Conservation (phyloP, 1,140 invertebrate species). For the Ectropis grisescens region DNA sequence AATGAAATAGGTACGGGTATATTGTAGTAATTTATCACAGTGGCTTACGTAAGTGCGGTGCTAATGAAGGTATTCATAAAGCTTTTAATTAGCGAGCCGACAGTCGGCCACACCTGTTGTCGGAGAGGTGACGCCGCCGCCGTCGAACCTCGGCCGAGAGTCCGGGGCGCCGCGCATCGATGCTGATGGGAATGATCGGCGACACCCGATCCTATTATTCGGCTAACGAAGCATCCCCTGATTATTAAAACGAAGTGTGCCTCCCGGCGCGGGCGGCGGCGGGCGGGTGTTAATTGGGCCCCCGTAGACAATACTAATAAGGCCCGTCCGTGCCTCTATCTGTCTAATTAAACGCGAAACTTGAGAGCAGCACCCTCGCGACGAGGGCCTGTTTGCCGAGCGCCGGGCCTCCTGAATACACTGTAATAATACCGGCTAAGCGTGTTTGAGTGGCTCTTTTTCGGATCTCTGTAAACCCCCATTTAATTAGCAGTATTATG, state of each 20-base stretch:
- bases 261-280: slow-evolving; percentile 54
- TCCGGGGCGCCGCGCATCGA: too few species aligned
- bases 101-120: slow-evolving; percentile 8
- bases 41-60: too few species aligned
- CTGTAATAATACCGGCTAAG: slow-evolving; percentile 68
- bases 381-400: slow-evolving; percentile 58
- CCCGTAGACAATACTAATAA: slow-evolving; percentile 70
- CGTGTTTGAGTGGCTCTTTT: slow-evolving; percentile 67
- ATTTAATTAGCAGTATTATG: slow-evolving; percentile 68
- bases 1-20: too few species aligned
- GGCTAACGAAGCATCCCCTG: slow-evolving; percentile 63
- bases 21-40: too few species aligned
- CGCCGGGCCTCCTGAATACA: slow-evolving; percentile 51
- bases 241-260: slow-evolving; percentile 69
- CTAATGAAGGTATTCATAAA: too few species aligned
- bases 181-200: slow-evolving; percentile 2
- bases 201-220: slow-evolving; percentile 55
- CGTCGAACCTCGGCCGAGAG: not conserved
- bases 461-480: slow-evolving; percentile 64
- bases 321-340: slow-evolving; percentile 64
- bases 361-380: slow-evolving; percentile 64
- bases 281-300: slow-evolving; percentile 65
- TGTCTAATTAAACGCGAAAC: slow-evolving; percentile 69
- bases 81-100: too few species aligned
- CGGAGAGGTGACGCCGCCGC: slow-evolving; percentile 2